Evolutionary conservation across 2,888 invertebrate species (phyloP), one percentile per base, ranked within the genome.

Genomic region (Euclidia mi): DNA sequence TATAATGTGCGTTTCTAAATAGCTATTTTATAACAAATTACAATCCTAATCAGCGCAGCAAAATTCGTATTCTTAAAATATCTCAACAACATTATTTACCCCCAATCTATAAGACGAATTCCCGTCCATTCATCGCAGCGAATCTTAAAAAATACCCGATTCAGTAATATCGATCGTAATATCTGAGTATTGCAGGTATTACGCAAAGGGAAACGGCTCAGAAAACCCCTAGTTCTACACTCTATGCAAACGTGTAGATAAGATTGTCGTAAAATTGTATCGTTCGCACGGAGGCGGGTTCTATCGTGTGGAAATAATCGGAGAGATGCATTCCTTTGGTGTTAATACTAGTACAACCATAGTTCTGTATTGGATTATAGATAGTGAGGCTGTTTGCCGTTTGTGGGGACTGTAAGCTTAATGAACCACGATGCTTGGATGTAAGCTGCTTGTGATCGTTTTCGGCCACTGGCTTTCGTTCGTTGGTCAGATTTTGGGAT

Each of bases 211-310:
- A 78, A 78, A 75, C 73, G 65, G 65, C 58, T 69, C 61, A 66
- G 73, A 78, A 76, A 68, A 61, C 46, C 18, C 62, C 74, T 75
- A 71, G 66, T 66, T 43, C 47, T 38, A 31, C 32, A 15, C 46
- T 42, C 55, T 53, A 65, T 65, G 65, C 72, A 73, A 62, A 59
- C 46, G 7, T 20, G 20, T 43, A 72, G 72, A 76, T 76, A 73
- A 76, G 66, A 58, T 35, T 3, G 51, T 70, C 74, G 59, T 73
- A 73, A 76, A 73, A 76, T 44, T 73, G 74, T 73, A 73, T 73
- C 70, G 66, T 14, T 57, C 48, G 42, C 1, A 34, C 32, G 44
- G 53, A 59, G 48, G 31, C 55, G 55, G 28, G 57, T 34, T 72
- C 55, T 47, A 66, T 73, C 61, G 66, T n/a, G 40, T 58, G 73